Conservation (phyloP, 2,113 vertebrate genomes). For the Ctenomys sociabilis region DNA sequence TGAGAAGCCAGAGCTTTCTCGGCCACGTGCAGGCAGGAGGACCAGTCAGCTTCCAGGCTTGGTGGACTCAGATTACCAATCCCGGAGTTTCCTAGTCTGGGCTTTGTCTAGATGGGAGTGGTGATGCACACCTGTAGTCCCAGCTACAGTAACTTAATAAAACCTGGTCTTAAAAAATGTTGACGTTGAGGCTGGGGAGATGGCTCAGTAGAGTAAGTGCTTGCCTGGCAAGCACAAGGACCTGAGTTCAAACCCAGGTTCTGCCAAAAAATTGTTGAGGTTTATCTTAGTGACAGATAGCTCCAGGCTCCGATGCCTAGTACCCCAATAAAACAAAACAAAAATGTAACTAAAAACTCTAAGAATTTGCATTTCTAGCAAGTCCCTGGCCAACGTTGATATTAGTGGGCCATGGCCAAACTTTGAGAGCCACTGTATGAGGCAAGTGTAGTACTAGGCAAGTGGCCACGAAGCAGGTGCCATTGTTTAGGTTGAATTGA, state of each 20-base stretch:
- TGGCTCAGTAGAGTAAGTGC: too few relatives aligned
- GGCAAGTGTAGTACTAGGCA: not conserved
- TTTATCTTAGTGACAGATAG: not conserved
- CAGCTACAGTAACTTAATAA: not conserved
- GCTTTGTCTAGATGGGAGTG: not conserved
- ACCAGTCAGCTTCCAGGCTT: not conserved
- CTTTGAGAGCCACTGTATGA: not conserved
- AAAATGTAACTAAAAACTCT: not conserved
- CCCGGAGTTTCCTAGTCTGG: not conserved
- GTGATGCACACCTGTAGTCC: not conserved
- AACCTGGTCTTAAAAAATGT: not conserved
- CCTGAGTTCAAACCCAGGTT: too few relatives aligned
- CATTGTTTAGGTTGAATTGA: not conserved
- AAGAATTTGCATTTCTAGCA: not conserved
- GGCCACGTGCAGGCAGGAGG: not conserved
- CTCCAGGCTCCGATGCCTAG: not conserved
- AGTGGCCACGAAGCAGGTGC: not conserved
- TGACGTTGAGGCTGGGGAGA: too few relatives aligned
- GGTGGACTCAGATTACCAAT: not conserved
- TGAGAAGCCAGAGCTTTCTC: not conserved
- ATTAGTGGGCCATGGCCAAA: not conserved
- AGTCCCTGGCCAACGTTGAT: not conserved
- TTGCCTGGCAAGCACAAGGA: too few relatives aligned
- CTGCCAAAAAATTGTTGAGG: not conserved
- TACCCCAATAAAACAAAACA: not conserved